Base-by-base conservation (phyloP, 2,797 vertebrate genomes). In the Poecilia wingei region DNA sequence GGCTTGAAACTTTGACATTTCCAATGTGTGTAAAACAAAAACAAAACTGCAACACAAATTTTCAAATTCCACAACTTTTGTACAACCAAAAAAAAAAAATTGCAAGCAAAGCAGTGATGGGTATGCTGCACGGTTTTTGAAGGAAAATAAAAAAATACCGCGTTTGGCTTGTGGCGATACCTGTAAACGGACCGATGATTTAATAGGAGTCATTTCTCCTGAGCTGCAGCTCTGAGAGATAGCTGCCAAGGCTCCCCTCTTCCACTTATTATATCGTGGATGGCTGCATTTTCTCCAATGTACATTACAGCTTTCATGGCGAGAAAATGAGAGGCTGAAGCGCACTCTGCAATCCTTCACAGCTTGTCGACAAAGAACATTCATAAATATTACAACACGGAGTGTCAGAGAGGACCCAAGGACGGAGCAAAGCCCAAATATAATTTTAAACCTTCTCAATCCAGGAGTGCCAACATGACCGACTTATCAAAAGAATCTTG, bases 311-410 rank as follows among this genome's bases (percentile, higher is more conserved):
- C 28, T 57, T 77, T 71, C 41, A 59, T 72, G 22, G 47, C 14
- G 28, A 57, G 39, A 41, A 51, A 77, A 71, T 43, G 66, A 71
- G 68, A 77, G 18, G 68, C 68, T 46, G 3, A 59, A 18, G n/a
- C n/a, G 3, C 49, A 71, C 76, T 77, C 45, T 47, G 46, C 75
- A 69, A 49, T 46, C 47, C 61, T 68, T 25, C 46, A 68, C 45
- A 66, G 46, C 61, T 76, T 76, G 61, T 68, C 61, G 14, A 76
- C 75, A 68, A 76, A 66, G 59, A 33, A 69, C 46, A 68, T 18
- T 68, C 61, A 53, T 76, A 64, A 69, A 76, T 76, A 69, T 76
- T 69, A 66, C 61, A 68, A 41, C 31, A 33, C 14, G 39, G 25
- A 41, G 46, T 41, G 46, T 68, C 39, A 70, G 33, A 8, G 33